phyloP scores from a whole-genome alignment of 1,140 invertebrate species.

The Conus betulinus region DNA sequence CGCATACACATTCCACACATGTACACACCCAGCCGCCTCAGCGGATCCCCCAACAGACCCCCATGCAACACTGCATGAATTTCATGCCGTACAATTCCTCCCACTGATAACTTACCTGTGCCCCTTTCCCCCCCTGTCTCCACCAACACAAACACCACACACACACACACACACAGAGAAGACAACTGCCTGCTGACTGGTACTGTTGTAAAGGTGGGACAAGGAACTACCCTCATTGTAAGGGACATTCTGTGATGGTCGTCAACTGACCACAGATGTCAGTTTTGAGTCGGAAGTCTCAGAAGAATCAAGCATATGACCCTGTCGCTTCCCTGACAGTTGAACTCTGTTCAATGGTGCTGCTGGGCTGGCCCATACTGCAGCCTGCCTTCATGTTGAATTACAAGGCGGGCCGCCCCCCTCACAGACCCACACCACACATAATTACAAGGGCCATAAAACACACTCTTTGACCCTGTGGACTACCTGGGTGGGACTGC shows the following conservation, averaged over 20 bases:
- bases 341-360: background rate
- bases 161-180: background rate
- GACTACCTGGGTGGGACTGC: too few relatives aligned
- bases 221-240: constrained; percentile 11
- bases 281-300: background rate
- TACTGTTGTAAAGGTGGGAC: background rate
- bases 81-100: too few relatives aligned
- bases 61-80: too few relatives aligned
- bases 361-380: background rate
- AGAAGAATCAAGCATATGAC: background rate
- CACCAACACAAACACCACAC: too few relatives aligned
- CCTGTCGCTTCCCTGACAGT: background rate
- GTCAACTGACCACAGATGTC: background rate
- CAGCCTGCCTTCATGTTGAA: background rate
- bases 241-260: background rate
- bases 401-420: too few relatives aligned
- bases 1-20: too few relatives aligned
- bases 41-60: too few relatives aligned
- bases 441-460: background rate
- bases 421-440: background rate
- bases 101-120: too few relatives aligned
- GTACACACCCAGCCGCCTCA: too few relatives aligned
- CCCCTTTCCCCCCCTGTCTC: too few relatives aligned
- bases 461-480: too few relatives aligned
- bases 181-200: background rate